Percentiles rank a stretch among this genome's conserved stretches.
phyloP scores from a whole-genome alignment of 1,140 invertebrate genomes.

The Bombus pascuorum region DNA sequence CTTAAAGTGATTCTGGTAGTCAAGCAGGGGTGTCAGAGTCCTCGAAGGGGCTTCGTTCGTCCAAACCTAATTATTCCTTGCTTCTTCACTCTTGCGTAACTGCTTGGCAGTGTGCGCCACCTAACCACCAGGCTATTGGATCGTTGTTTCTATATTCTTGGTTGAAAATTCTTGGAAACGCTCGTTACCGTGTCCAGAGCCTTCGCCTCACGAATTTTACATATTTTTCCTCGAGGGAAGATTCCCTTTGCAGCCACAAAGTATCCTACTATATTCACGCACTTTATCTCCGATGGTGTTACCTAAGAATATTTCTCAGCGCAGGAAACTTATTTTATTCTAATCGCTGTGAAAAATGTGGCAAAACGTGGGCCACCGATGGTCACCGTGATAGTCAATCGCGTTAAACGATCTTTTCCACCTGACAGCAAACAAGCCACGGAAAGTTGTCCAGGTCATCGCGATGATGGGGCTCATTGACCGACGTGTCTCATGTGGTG shows the following conservation, averaged over 20 bases:
- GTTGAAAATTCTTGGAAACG: not conserved
- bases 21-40: not conserved
- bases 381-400: no score
- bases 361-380: no score
- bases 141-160: not conserved
- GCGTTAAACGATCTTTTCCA: not conserved
- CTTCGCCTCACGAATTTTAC: not conserved
- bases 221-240: not conserved
- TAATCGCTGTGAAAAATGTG: no score
- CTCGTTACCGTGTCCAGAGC: not conserved
- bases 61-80: constrained; percentile 38
- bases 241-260: no score
- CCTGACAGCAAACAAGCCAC: not conserved
- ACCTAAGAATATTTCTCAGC: rapidly evolving
- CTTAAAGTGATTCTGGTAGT: not conserved
- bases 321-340: no score
- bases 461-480: constrained; percentile 20
- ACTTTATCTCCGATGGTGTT: no score
- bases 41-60: constrained; percentile 27
- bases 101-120: not conserved
- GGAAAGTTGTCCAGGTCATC: constrained; percentile 28
- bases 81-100: constrained; percentile 26
- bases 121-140: not conserved
- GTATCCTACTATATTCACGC: no score
- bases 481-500: not conserved